Percentiles rank a stretch among this genome's conserved stretches.
Conservation (phyloP, 2,113 vertebrate genomes). For the Caranx ignobilis region DNA sequence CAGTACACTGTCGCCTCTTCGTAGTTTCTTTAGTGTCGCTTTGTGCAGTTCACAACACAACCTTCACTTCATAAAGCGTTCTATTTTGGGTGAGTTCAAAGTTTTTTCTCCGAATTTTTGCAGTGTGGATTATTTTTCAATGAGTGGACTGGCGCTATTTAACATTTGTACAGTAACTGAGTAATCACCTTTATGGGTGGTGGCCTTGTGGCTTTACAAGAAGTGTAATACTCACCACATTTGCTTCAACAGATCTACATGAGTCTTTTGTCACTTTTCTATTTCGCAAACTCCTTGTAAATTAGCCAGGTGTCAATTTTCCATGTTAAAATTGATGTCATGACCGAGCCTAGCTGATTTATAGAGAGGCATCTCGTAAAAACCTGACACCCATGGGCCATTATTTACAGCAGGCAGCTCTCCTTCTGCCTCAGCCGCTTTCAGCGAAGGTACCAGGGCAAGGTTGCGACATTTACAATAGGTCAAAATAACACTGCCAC, state of each 20-base stretch:
- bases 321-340: constrained; percentile 83
- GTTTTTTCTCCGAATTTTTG: constrained; percentile 27
- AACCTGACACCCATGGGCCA: constrained; percentile 75
- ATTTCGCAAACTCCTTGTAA: constrained; percentile 74
- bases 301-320: constrained; percentile 81
- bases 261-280: constrained; percentile 45
- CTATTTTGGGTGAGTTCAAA: constrained; percentile 56
- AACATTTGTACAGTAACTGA: neutral
- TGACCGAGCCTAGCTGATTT: constrained; percentile 81
- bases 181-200: constrained; percentile 4
- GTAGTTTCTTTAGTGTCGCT: constrained; percentile 39
- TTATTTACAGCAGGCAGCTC: constrained; percentile 78
- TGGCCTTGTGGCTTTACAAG: constrained; percentile 13
- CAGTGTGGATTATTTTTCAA: constrained; percentile 5
- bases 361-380: constrained; percentile 81
- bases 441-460: constrained; percentile 69
- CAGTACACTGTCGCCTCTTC: constrained; percentile 42
- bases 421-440: constrained; percentile 58
- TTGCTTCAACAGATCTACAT: constrained; percentile 23
- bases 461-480: constrained; percentile 88
- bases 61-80: constrained; percentile 44
- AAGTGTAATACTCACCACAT: constrained; percentile 7
- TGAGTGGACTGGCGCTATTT: neutral
- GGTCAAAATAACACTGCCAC: constrained; percentile 87
- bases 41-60: constrained; percentile 53